Conservation (phyloP, 64 coral and sea anemone genomes). For the Montipora cactus region DNA sequence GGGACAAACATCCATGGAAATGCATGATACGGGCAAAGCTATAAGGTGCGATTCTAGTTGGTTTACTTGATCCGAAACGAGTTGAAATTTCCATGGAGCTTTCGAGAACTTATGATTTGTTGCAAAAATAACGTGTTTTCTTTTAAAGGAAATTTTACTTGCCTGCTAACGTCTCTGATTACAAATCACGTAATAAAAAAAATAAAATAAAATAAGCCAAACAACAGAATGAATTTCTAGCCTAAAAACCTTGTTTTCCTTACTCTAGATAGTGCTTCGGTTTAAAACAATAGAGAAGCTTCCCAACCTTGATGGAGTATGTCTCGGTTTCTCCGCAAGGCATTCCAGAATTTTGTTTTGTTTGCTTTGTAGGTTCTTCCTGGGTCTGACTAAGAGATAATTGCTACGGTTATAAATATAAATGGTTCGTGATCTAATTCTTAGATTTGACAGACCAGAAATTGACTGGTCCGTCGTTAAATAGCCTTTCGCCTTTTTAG, state of each 20-base stretch:
- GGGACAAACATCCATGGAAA: too few relatives aligned
- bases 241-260: not conserved
- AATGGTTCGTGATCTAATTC: constrained; percentile 8
- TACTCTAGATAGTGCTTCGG: too few relatives aligned
- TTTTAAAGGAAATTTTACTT: not conserved
- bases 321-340: not conserved
- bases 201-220: not conserved
- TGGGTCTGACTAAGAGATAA: not conserved
- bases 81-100: too few relatives aligned
- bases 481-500: not conserved
- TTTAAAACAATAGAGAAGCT: not conserved
- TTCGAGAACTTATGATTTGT: too few relatives aligned
- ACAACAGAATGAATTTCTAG: not conserved
- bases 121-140: too few relatives aligned
- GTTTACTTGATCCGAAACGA: too few relatives aligned
- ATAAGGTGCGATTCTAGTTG: too few relatives aligned
- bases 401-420: not conserved
- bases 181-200: not conserved
- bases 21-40: too few relatives aligned
- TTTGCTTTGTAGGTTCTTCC: not conserved
- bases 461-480: not conserved
- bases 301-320: not conserved
- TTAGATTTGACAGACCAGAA: not conserved
- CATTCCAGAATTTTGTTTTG: not conserved
- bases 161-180: not conserved